Evolutionary conservation across 2,888 invertebrate species (phyloP).

Genomic region (Coelopa pilipes): DNA sequence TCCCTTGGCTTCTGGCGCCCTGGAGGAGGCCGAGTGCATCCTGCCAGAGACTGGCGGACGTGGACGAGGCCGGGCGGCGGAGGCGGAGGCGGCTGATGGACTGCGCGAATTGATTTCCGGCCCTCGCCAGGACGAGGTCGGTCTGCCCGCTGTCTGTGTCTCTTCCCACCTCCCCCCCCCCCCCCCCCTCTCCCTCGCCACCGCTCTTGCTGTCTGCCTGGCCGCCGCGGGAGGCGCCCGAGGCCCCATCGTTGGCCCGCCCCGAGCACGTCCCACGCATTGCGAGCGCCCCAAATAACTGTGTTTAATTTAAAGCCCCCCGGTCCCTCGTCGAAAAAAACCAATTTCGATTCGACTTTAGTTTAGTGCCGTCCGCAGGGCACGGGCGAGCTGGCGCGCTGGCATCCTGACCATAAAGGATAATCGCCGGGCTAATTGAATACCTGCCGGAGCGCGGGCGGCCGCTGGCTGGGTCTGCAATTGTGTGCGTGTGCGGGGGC

Average conservation of each 20-base stretch:
- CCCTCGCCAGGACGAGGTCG: neutral
- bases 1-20: no score
- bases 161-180: neutral
- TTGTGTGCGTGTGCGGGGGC: neutral
- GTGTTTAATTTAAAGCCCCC: constrained; percentile 17
- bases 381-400: no score
- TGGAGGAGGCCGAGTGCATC: no score
- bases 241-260: neutral
- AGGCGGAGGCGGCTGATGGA: neutral
- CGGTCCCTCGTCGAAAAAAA: neutral
- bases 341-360: constrained; percentile 22
- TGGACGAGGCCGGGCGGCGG: neutral
- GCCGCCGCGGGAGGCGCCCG: no score
- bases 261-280: constrained; percentile 11
- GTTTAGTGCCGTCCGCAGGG: neutral
- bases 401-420: constrained; percentile 15
- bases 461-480: neutral
- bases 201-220: no score
- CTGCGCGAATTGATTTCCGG: neutral
- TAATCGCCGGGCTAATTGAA: constrained; percentile 29
- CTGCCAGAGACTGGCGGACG: no score
- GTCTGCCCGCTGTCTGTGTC: neutral
- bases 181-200: no score
- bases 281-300: constrained; percentile 16
- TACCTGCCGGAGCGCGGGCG: neutral